Percentiles rank a stretch among this genome's conserved stretches.
Conservation (phyloP, 1,140 invertebrate species). For the Zaprionus ghesquierei region DNA sequence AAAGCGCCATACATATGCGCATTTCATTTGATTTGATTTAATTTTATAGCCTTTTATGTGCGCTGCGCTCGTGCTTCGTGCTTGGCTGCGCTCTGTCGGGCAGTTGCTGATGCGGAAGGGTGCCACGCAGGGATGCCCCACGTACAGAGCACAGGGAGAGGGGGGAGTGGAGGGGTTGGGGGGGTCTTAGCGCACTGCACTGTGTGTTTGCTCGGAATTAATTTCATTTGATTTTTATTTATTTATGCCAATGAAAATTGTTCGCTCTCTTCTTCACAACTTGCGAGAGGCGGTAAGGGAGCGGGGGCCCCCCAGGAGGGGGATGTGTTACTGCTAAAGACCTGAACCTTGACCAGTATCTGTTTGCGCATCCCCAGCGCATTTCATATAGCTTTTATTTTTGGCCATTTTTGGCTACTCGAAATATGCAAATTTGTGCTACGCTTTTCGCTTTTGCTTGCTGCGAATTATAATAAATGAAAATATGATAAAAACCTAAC, state of each 20-base stretch:
- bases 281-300: too few relatives aligned
- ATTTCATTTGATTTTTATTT: conserved; percentile 78
- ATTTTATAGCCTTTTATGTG: conserved; percentile 72
- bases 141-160: background rate
- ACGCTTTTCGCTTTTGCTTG: background rate
- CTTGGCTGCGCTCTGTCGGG: conserved; percentile 39
- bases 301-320: too few relatives aligned
- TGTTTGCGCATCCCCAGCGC: background rate
- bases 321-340: background rate
- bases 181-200: background rate
- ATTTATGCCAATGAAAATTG: conserved; percentile 68
- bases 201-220: conserved; percentile 48
- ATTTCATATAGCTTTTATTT: background rate
- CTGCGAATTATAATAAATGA: background rate
- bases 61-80: conserved; percentile 20
- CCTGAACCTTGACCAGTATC: background rate
- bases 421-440: background rate
- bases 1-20: conserved; percentile 69
- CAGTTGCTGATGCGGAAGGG: conserved; percentile 31
- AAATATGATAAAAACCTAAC: background rate
- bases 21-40: conserved; percentile 80
- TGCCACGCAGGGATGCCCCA: background rate
- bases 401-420: background rate
- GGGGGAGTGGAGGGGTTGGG: background rate
- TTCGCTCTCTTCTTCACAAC: background rate